Evolutionary conservation across 2,113 vertebrate species (phyloP), one percentile per base, ranked within the genome.

Genomic region (Megalops atlanticus): DNA sequence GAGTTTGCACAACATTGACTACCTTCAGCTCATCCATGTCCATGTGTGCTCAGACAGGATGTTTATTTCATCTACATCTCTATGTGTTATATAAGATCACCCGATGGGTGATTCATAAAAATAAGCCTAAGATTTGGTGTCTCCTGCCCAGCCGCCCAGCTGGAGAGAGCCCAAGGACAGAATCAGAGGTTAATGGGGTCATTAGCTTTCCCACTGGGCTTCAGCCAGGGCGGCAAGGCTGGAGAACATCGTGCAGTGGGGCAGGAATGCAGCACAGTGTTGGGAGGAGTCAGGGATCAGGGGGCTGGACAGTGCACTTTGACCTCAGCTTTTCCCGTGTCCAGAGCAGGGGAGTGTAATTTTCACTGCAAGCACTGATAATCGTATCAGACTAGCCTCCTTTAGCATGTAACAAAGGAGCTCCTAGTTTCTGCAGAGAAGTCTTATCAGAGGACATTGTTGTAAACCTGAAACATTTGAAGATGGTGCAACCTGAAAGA

Each of bases 121-220:
- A 14, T 16, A 18, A 74, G 68, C 64, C 27, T 35, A 45, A 18
- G 33, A 33, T 41, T 81, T 16, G 33, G 21, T 33, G 47, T 64
- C 40, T 58, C 47, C 38, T 7, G 45, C n/a, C 74, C 54, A 69
- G 54, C 24, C 39, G 47, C 43, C 74, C 41, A 2, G 58, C 47
- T 82, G 81, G 81, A 82, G 64, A 8, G 5, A 36, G 75, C 64
- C 64, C 81, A 82, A 77, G 81, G 68, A 77, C 75, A 36, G 68
- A 72, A 27, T 14, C 81, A 73, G 81, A 77, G 81, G 81, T 77
- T 78, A 82, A 77, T 82, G 75, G 75, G 41, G 68, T 72, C 72
- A 72, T 77, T 71, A 77, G 39, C 52, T 70, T 78, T 82, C 68
- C 49, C 41, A 69, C 81, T 76, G 64, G 81, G 81, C 76, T 47